Percentiles rank a stretch among this genome's conserved stretches.
Evolutionary conservation across 2,113 vertebrate species (phyloP).

Genomic region (Chaetodon trifascialis): DNA sequence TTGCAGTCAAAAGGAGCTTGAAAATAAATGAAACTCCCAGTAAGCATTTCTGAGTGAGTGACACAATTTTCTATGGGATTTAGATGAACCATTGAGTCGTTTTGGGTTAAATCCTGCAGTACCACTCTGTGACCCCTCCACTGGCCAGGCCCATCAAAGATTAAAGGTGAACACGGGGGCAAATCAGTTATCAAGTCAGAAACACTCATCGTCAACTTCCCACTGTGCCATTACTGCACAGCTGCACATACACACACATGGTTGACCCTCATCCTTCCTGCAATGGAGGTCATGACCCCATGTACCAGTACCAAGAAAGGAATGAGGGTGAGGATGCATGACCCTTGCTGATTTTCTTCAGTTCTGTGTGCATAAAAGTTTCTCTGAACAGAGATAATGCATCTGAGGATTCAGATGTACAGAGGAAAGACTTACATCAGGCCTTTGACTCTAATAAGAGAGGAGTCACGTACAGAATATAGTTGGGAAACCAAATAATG

Average conservation of each 20-base stretch:
- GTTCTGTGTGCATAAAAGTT: constrained; percentile 37
- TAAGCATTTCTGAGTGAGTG: constrained; percentile 66
- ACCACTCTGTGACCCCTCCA: constrained; percentile 76
- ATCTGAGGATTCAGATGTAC: neutral
- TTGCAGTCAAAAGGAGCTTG: constrained; percentile 5
- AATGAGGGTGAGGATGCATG: constrained; percentile 68
- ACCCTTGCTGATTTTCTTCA: constrained; percentile 64
- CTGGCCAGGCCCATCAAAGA: constrained; percentile 72
- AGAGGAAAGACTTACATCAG: neutral
- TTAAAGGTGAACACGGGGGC: constrained; percentile 84
- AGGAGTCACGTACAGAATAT: neutral
- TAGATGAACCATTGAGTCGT: constrained; percentile 63
- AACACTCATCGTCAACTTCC: constrained; percentile 79
- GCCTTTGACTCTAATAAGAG: neutral
- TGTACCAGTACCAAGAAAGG: constrained; percentile 67
- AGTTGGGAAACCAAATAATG: neutral
- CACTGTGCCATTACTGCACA: constrained; percentile 73
- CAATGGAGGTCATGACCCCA: constrained; percentile 74
- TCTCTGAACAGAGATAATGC: neutral
- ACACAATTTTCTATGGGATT: constrained; percentile 76
- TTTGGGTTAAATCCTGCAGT: constrained; percentile 75
- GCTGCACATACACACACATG: constrained; percentile 39
- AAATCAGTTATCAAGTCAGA: constrained; percentile 83
- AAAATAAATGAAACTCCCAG: constrained; percentile 54
- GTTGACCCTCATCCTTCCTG: constrained; percentile 67